Evolutionary conservation across 2,113 vertebrate genomes (phyloP), one percentile per base, ranked within the genome.

Genomic region (Melanocharis versteri): DNA sequence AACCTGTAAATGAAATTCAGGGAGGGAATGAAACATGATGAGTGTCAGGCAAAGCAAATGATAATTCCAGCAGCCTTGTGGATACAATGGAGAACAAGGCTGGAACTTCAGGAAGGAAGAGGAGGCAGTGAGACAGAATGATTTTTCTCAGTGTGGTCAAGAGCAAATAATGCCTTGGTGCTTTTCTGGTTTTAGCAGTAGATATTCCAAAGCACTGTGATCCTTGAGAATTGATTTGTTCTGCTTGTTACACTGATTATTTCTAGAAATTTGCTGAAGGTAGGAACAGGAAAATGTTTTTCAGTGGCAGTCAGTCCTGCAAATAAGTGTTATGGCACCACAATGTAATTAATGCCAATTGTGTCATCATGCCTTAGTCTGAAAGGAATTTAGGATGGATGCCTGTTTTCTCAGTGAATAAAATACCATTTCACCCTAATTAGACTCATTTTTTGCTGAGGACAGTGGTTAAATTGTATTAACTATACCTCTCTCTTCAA

Each of bases 31-130:
- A 88, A 89, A 93, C 47, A 54, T 58, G 44, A 78, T 75, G 28
- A 82, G 19, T 42, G 30, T 83, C 39, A 65, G 20, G 58, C 66
- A 58, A 83, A 90, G 93, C 18, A 95, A 94, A 96, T 83, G 66
- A 70, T 96, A 95, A 94, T 93, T 96, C 93, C 91, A 96, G 93
- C 62, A 96, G 6, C 40, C 30, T 65, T 68, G 54, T 80, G 54
- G 37, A 65, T 65, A 71, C 81, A 79, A 48, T 61, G 73, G 84
- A 93, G 89, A 80, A 30, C 44, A 79, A 83, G 66, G 78, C 73
- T 89, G 88, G 68, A 54, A 45, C 72, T 93, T 94, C 83, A 94
- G 96, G 93, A 95, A 96, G 95, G 94, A 96, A 87, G 94, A 94
- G 94, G 77, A 79, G 93, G 87, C 73, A 79, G 66, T 27, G 83